Percentiles rank a stretch among this genome's conserved stretches.
Evolutionary conservation across 2,797 vertebrate genomes (phyloP).

Genomic region (Danio aesculapii): DNA sequence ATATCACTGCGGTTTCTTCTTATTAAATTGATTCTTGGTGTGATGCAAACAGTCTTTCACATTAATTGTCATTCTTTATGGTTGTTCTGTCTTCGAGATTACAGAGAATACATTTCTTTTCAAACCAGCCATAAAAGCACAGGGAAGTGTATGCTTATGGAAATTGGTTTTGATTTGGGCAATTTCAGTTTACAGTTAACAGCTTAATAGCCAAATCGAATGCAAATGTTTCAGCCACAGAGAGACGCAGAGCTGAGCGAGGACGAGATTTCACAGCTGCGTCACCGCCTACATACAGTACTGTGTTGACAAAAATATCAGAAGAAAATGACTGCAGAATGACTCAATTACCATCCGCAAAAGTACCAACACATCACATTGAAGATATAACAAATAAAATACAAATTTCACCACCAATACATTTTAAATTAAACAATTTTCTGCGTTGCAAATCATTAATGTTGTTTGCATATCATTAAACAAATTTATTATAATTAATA

Average conservation of each 20-base stretch:
- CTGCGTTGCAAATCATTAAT: too few species aligned
- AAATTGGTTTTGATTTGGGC: slow-evolving; percentile 45
- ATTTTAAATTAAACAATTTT: not conserved
- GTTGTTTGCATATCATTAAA: too few species aligned
- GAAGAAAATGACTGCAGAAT: not conserved
- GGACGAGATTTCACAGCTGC: not conserved
- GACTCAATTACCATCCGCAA: not conserved
- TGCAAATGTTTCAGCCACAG: slow-evolving; percentile 59
- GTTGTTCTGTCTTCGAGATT: slow-evolving; percentile 6
- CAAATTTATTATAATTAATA: too few species aligned
- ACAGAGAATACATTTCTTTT: not conserved
- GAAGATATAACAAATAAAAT: not conserved
- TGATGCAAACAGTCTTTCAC: not conserved
- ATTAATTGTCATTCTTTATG: not conserved
- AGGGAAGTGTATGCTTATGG: not conserved
- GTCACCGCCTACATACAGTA: not conserved
- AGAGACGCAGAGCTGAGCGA: not conserved
- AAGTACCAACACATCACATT: not conserved
- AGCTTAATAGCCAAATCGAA: slow-evolving; percentile 61
- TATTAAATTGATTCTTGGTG: not conserved
- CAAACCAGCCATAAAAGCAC: not conserved
- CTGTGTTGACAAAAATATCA: slow-evolving; percentile 15
- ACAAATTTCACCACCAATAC: not conserved
- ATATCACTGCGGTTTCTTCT: too few species aligned
- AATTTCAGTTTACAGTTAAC: slow-evolving; percentile 53